Conservation (phyloP, 2,113 vertebrate species). For the Bubo scandiacus region DNA sequence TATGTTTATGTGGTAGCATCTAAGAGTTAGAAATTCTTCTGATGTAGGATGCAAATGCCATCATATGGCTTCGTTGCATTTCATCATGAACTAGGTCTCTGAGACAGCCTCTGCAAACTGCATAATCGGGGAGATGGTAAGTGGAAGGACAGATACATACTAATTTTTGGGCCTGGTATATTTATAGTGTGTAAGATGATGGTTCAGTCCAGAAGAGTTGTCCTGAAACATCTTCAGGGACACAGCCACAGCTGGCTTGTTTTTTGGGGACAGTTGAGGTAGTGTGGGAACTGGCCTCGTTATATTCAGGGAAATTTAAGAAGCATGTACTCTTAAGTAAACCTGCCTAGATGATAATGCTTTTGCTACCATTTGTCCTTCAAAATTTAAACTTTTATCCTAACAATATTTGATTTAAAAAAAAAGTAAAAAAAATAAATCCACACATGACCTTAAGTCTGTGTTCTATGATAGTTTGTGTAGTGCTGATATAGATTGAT, state of each 20-base stretch:
- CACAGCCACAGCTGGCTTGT: accelerated
- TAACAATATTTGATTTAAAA: neutral
- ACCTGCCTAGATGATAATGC: neutral
- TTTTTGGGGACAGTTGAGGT: neutral
- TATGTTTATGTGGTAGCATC: neutral
- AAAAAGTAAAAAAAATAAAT: neutral
- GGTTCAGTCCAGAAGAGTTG: neutral
- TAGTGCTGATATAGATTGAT: neutral
- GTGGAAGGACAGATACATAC: neutral
- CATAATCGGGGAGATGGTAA: neutral
- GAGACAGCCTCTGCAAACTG: neutral
- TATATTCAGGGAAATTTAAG: neutral
- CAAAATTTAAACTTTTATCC: neutral
- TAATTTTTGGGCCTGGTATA: neutral
- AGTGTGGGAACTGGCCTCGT: neutral
- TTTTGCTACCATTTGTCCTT: neutral
- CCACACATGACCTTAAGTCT: accelerated
- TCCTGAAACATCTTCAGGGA: neutral
- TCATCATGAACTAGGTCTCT: accelerated
- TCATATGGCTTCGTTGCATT: neutral
- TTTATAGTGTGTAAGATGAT: neutral
- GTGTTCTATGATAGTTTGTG: neutral
- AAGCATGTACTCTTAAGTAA: neutral
- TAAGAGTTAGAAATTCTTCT: neutral
- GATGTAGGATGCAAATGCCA: neutral